These are phyloP conservation scores for Norana najaformis DNA, from an alignment of 2,888 invertebrate genomes.

Conservation along the genomic window DNA sequence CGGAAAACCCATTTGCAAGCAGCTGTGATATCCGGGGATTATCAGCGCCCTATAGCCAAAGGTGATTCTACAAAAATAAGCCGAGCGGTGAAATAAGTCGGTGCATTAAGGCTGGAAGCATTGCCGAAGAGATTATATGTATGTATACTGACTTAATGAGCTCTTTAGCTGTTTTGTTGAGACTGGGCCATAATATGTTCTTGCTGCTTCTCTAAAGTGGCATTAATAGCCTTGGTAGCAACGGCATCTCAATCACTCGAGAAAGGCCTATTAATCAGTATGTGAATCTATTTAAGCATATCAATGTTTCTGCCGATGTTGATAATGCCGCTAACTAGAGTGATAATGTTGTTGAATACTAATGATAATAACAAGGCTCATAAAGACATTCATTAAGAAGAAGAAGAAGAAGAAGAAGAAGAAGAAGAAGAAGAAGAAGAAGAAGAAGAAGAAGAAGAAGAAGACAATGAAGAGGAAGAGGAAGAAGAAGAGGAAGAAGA, in stretches of 20 bases:
- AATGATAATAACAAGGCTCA: no score
- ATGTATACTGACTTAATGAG: background rate
- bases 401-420: no score
- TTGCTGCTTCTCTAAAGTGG: background rate
- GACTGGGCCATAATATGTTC: background rate
- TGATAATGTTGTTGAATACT: background rate
- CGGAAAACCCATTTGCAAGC: background rate
- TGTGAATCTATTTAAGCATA: background rate
- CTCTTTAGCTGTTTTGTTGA: background rate
- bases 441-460: no score
- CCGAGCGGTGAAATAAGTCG: background rate
- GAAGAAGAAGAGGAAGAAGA: no score
- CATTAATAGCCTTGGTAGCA: background rate
- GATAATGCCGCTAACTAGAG: background rate
- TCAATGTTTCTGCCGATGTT: background rate
- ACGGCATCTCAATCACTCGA: no score
- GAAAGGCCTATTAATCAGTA: background rate
- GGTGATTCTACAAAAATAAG: no score
- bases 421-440: no score
- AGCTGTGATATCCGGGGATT: no score
- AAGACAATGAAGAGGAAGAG: no score
- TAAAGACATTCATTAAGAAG: no score
- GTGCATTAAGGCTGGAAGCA: background rate
- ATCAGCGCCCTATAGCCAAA: no score
- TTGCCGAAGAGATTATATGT: background rate